Evolutionary conservation across 2,113 vertebrate genomes (phyloP).

Genomic region (Sebastes fasciatus): DNA sequence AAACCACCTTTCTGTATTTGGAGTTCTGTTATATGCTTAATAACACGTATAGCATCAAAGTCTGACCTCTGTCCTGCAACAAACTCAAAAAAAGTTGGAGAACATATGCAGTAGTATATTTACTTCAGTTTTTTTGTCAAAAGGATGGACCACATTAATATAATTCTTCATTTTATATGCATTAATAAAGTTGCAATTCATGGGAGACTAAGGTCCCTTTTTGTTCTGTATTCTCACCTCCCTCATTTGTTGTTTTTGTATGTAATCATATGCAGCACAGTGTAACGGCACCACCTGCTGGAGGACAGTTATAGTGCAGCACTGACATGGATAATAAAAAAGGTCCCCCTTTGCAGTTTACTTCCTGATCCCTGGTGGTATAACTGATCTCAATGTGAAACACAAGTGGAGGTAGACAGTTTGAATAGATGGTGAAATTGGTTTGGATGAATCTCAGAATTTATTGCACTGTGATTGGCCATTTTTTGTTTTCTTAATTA

Average conservation of each 20-base stretch:
- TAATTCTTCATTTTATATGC: neutral
- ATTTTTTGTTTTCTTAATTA: slow-evolving; percentile 17
- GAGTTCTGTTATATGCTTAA: neutral
- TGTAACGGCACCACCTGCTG: slow-evolving; percentile 35
- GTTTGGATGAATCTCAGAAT: slow-evolving; percentile 52
- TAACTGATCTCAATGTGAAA: slow-evolving; percentile 27
- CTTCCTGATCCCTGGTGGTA: neutral
- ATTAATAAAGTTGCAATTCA: neutral
- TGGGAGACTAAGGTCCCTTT: neutral
- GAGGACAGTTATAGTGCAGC: slow-evolving; percentile 3
- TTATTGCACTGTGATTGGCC: slow-evolving; percentile 77
- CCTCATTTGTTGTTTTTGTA: neutral
- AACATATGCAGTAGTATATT: slow-evolving; percentile 4
- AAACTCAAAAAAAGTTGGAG: neutral
- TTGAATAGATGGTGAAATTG: slow-evolving; percentile 4
- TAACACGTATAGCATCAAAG: neutral
- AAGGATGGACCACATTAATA: neutral
- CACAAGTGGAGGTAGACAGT: neutral
- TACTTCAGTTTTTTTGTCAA: neutral
- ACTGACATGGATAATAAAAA: neutral
- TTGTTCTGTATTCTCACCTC: neutral
- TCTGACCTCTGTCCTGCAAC: neutral
- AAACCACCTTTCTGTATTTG: neutral
- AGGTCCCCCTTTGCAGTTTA: neutral
- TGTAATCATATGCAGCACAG: neutral